Evolutionary conservation across 35 echinoderm and acorn worm genomes (phyloP), one percentile per base, ranked within the genome.

Genomic region (Lytechinus pictus): DNA sequence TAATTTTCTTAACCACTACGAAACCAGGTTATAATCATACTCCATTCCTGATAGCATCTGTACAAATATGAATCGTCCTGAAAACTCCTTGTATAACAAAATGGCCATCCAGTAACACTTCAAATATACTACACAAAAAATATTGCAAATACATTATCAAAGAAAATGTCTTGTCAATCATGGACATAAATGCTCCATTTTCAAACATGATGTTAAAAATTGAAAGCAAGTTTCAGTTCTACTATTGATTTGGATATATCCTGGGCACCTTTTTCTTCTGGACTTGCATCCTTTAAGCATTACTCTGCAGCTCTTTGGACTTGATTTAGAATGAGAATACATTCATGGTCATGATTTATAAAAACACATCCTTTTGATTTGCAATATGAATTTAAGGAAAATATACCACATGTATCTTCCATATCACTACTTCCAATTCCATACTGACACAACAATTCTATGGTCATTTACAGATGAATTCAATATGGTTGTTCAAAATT

Each of bases 31-130:
- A 44, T 90, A 54, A 52, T 13, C 28, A 52, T 52, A 90, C 88
- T 44, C 88, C 28, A 44, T 54, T 90, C 88, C 88, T 6, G 88
- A 90, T 90, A n/a, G 16, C 88, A 90, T 90, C 88, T 90, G 88
- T 90, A 90, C 88, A 90, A 54, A 54, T 90, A 54, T 33, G 88
- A 90, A 90, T 54, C 33, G 28, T 8, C 66, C 66, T 79, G 66
- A 79, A 11, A 79, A 79, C 66, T 79, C 66, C 66, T 44, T 79
- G 66, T 79, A 79, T 79, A 16, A 71, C 5, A 57, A 11, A 58
- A 7, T 5, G 66, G 66, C n/a, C 66, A 16, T 79, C n/a, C 66
- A n/a, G 8, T 79, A 79, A 79, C 66, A 79, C 66, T 24, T 79
- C 66, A 79, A 79, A 79, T 79, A 79, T 79, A 79, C 19, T 79